Conservation (phyloP, 2,888 invertebrate genomes). For the Ecliptopera silaceata region DNA sequence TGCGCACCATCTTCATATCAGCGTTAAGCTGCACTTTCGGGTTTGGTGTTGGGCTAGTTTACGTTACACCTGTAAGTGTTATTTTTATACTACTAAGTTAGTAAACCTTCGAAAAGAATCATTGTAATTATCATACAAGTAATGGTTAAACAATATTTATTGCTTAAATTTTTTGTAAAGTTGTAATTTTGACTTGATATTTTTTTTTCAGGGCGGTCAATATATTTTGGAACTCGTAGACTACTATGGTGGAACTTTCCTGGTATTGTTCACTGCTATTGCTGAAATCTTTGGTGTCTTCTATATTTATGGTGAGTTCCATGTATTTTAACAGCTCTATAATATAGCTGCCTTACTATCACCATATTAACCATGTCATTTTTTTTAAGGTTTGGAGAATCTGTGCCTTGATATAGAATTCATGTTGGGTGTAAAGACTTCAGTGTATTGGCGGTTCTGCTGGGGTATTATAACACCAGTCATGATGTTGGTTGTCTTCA, state of each 20-base stretch:
- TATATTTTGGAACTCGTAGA: slow-evolving; percentile 88
- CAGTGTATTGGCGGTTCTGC: slow-evolving; percentile 90
- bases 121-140: no score
- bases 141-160: no score
- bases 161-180: no score
- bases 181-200: no score
- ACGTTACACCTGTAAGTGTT: slow-evolving; percentile 87
- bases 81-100: background rate
- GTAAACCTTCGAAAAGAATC: no score
- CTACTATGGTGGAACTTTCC: slow-evolving; percentile 89
- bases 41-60: slow-evolving; percentile 86
- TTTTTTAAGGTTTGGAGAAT: slow-evolving; percentile 64
- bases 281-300: slow-evolving; percentile 86
- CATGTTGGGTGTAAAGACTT: slow-evolving; percentile 87
- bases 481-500: slow-evolving; percentile 86
- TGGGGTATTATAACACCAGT: slow-evolving; percentile 90
- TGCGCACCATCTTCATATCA: slow-evolving; percentile 84
- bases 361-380: no score
- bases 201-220: slow-evolving; percentile 86
- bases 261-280: slow-evolving; percentile 86
- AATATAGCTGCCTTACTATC: background rate
- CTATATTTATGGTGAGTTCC: slow-evolving; percentile 87
- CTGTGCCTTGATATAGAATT: slow-evolving; percentile 88
- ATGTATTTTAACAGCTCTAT: no score
- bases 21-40: slow-evolving; percentile 78